A percentile compares a stretch with the other conserved stretches of the same genome.
Conservation (phyloP, 37 sponge, comb jelly and placozoan genomes). For the Agelas oroides region DNA sequence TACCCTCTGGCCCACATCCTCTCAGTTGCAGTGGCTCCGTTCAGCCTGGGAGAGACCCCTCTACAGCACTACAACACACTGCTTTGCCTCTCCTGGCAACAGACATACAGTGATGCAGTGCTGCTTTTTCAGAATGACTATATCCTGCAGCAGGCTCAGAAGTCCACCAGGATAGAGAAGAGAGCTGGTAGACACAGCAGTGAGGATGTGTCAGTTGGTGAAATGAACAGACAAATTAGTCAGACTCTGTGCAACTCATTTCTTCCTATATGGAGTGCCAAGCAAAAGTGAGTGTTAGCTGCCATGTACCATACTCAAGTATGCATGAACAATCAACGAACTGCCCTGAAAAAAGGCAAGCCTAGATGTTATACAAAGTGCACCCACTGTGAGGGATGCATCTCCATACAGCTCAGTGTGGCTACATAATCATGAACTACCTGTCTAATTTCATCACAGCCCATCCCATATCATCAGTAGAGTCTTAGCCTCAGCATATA, state of each 20-base stretch:
- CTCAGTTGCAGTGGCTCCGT: constrained; percentile 80
- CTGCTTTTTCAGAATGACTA: constrained; percentile 81
- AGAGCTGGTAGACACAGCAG: background rate
- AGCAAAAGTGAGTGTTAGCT: constrained; percentile 7
- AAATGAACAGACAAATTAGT: constrained; percentile 53
- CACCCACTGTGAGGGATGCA: too few species aligned
- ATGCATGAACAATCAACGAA: too few species aligned
- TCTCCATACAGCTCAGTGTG: background rate
- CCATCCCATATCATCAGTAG: too few species aligned
- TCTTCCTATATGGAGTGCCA: constrained; percentile 37
- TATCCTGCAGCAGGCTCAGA: constrained; percentile 42
- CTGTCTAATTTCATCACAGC: too few species aligned
- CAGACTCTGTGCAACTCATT: constrained; percentile 39
- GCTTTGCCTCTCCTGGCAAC: constrained; percentile 69
- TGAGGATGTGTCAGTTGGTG: constrained; percentile 35
- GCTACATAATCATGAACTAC: too few species aligned
- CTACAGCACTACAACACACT: constrained; percentile 90
- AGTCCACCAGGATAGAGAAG: background rate
- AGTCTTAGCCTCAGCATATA: too few species aligned
- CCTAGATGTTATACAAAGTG: too few species aligned
- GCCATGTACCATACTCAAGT: background rate
- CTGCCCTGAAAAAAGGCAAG: too few species aligned
- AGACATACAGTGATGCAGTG: constrained; percentile 72
- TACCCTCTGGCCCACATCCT: constrained; percentile 66
- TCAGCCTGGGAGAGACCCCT: constrained; percentile 84